A percentile compares a stretch with the other conserved stretches of the same genome.
phyloP scores from a whole-genome alignment of 1,140 invertebrate species.

The Piezodorus guildinii region DNA sequence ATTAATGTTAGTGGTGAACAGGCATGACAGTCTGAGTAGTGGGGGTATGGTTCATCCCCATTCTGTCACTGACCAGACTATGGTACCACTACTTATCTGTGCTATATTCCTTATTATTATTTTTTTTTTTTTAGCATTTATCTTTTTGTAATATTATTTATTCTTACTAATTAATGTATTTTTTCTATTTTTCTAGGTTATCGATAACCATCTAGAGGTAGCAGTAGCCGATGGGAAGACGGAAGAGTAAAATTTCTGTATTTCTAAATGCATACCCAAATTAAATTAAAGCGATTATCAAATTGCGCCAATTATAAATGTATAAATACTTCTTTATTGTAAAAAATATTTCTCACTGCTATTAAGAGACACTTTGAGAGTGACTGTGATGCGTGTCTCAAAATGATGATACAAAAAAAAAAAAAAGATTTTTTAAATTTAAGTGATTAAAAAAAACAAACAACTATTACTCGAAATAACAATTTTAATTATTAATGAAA shows the following conservation, averaged over 20 bases:
- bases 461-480: neutral
- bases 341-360: conserved; percentile 16
- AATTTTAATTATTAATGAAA: no score
- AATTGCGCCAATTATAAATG: conserved; percentile 15
- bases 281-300: conserved; percentile 14
- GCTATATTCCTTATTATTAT: no score
- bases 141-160: neutral
- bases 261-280: conserved; percentile 14
- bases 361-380: conserved; percentile 5
- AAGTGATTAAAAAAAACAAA: conserved; percentile 3
- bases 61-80: no score
- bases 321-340: conserved; percentile 20
- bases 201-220: conserved; percentile 7
- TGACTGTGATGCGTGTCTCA: conserved; percentile 8
- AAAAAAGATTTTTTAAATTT: conserved; percentile 16
- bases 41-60: no score
- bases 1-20: no score
- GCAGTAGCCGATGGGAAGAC: neutral
- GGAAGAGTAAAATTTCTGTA: conserved; percentile 4
- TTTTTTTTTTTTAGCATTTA: no score
- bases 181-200: neutral
- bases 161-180: neutral
- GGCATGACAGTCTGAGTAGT: no score
- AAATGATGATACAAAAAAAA: conserved; percentile 5
- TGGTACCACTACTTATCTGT: no score